A percentile compares a stretch with the other conserved stretches of the same genome.
phyloP scores from a whole-genome alignment of 1,140 invertebrate species.

The Lerema accius region DNA sequence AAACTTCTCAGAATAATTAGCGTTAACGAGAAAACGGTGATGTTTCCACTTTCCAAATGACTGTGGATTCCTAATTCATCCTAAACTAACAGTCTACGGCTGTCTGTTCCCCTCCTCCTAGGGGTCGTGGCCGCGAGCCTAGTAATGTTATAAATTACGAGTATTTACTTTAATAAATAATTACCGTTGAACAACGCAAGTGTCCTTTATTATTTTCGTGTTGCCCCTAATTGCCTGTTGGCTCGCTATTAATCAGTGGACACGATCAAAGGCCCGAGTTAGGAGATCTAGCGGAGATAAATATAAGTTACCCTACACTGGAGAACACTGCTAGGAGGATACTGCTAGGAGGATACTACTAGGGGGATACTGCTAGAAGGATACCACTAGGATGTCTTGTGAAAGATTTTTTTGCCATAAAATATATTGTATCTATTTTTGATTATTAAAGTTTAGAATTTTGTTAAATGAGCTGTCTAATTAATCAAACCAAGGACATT shows the following conservation, averaged over 20 bases:
- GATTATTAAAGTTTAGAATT: no score
- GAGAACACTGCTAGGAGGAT: no score
- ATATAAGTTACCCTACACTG: no score
- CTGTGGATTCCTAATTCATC: background rate
- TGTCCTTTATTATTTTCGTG: conserved; percentile 57
- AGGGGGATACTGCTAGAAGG: no score
- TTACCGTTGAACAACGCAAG: conserved; percentile 38
- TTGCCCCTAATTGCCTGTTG: conserved; percentile 52
- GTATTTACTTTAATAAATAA: conserved; percentile 39
- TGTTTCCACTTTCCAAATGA: background rate
- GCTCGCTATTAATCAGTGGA: conserved; percentile 47
- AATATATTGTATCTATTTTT: no score
- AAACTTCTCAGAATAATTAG: background rate
- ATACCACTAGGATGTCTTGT: no score
- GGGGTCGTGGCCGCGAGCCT: conserved; percentile 19
- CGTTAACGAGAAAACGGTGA: background rate
- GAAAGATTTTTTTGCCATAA: no score
- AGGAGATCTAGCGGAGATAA: conserved; percentile 10
- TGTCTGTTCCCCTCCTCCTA: no score
- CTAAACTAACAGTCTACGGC: background rate
- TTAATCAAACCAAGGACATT: no score
- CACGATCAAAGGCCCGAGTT: conserved; percentile 14
- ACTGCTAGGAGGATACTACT: no score
- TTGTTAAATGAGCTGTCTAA: no score
- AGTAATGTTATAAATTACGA: conserved; percentile 23